Percentiles rank a stretch among this genome's conserved stretches.
Conservation (phyloP, 2,797 vertebrate genomes). For the Gastrophryne carolinensis region DNA sequence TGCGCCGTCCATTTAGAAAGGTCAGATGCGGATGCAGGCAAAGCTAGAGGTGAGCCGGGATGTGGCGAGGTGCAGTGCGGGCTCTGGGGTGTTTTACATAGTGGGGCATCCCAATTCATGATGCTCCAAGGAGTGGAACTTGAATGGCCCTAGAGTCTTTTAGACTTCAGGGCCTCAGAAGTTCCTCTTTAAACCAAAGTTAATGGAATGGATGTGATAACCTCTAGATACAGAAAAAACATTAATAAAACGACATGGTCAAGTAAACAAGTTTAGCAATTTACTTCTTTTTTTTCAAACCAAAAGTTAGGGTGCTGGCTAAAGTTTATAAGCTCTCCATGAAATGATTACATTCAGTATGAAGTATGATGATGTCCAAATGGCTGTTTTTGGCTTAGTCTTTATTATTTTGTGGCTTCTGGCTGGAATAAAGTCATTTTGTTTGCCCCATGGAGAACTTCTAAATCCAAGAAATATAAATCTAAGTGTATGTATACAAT, state of each 20-base stretch:
- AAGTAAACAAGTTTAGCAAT: conserved; percentile 73
- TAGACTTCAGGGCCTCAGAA: too few species aligned
- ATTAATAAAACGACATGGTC: conserved; percentile 71
- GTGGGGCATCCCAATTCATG: too few species aligned
- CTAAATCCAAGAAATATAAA: background rate
- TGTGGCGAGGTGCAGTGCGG: too few species aligned
- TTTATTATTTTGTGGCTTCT: conserved; percentile 37
- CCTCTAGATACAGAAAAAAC: conserved; percentile 70
- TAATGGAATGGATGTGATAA: conserved; percentile 72
- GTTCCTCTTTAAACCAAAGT: conserved; percentile 72
- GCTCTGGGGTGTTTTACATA: too few species aligned
- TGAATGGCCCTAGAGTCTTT: too few species aligned
- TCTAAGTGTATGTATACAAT: too few species aligned
- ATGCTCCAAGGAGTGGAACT: too few species aligned
- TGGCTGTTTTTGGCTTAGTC: conserved; percentile 11
- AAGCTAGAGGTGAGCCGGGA: too few species aligned
- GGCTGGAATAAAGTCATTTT: conserved; percentile 1
- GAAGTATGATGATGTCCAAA: conserved; percentile 33
- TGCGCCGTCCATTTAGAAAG: too few species aligned
- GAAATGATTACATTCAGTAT: conserved; percentile 56
- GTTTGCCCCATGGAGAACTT: background rate
- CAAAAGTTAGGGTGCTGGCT: conserved; percentile 59
- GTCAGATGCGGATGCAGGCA: too few species aligned
- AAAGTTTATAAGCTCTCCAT: conserved; percentile 58
- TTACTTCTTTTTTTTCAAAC: conserved; percentile 65